Evolutionary conservation across 2,797 vertebrate genomes (phyloP), one percentile per base, ranked within the genome.

Genomic region (Ficedula albicollis): DNA sequence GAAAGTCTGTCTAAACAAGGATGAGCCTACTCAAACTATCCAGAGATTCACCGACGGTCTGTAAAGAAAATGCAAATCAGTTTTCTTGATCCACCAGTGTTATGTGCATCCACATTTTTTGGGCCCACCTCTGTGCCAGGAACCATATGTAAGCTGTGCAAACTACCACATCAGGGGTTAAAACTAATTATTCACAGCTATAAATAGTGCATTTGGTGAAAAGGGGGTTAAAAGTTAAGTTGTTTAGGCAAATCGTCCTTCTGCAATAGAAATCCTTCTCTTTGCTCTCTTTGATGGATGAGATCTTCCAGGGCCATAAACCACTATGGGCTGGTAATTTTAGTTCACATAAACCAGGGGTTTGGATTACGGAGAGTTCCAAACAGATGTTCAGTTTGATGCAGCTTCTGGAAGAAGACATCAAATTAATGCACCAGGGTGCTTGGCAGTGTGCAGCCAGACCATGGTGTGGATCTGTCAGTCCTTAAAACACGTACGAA

Each of bases 41-140:
- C 11, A n/a, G 72, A 82, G 15, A 26, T 15, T 68, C 18, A 43
- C 9, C 8, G 46, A 22, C 3, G 15, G 4, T n/a, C 55, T 77
- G n/a, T 8, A 36, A 59, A 63, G 38, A 70, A 74, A 89, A 87
- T 27, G 2, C 4, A 67, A 43, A 48, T 46, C 30, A 38, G 5
- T 59, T 41, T 69, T 83, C 44, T 46, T 36, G 25, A 48, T 58
- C 44, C 59, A 6, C 9, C 9, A 15, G 0, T 48, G 29, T 23
- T 67, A 30, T 5, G 7, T 25, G 19, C 0, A 0, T 36, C 6
- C 22, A 26, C 13, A 12, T 15, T 29, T 14, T 13, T 55, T 32
- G 13, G 11, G 13, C 9, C 21, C 5, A 49, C 1, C 5, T 69
- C 20, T 63, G 27, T 30, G 36, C 10, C 29, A 68, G 29, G 64